Evolutionary conservation across 2,113 vertebrate species (phyloP), one percentile per base, ranked within the genome.

Genomic region (Cebus imitator): DNA sequence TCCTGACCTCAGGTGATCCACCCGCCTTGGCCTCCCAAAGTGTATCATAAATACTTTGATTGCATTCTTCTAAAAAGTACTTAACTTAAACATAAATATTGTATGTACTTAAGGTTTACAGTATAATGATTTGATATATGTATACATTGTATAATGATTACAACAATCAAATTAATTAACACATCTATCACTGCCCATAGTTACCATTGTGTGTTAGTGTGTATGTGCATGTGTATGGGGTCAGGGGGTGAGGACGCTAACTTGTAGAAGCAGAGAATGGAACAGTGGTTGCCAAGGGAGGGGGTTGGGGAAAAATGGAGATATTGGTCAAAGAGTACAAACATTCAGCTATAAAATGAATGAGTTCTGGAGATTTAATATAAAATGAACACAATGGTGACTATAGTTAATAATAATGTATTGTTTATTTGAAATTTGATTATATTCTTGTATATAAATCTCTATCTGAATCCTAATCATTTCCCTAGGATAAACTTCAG

Each of bases 41-140:
- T 64, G 61, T 61, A 23, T 73, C n/a, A 68, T 82, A 91, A 86
- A 58, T 78, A 20, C 18, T 81, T 95, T 89, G 37, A 35, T 58
- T 68, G 30, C 14, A 9, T 88, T 94, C 75, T 86, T 73, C 35
- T 45, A 11, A 45, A 83, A 88, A 64, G 20, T 48, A 37, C 37
- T 27, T 75, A 55, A 66, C 23, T 81, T 35, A 70, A 25, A 93
- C 68, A 35, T 80, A n/a, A 72, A 43, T 61, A 45, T 43, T 23
- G 68, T 81, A 25, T 45, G n/a, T 66, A 64, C 32, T 66, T 20
- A 68, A 76, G 13, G 18, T 30, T 32, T 57, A 48, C 57, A 12
- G 20, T 57, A 8, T 48, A 18, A 83, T 76, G 21, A 76, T 73
- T 92, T 68, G 40, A 45, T 64, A 52, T 5, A 72, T 35, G 35